Percentiles rank a stretch among this genome's conserved stretches.
These are phyloP conservation scores for Lepidocolaptes lacrymiger DNA, from an alignment of 2,797 vertebrate species.

Conservation along the genomic window DNA sequence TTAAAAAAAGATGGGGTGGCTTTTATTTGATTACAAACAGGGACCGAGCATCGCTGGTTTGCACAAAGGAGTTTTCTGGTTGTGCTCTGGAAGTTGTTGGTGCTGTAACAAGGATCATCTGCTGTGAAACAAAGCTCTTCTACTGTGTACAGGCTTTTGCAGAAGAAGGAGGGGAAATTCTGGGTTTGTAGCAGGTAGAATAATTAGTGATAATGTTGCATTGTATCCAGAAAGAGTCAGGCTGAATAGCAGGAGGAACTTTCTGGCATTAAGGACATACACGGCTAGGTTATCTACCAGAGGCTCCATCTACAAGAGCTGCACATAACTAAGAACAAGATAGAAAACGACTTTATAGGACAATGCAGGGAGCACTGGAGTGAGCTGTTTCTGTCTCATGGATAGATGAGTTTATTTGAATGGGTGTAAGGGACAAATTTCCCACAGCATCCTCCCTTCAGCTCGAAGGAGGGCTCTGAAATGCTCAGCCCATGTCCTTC, in stretches of 20 bases:
- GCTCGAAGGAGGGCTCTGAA: not conserved
- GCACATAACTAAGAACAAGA: not conserved
- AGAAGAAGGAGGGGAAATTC: not conserved
- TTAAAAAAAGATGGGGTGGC: not conserved
- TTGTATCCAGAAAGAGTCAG: not conserved
- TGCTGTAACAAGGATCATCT: not conserved
- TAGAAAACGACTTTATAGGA: not conserved
- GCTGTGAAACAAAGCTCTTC: not conserved
- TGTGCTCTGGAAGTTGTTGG: not conserved
- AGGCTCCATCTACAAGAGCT: not conserved
- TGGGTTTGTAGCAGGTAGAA: not conserved
- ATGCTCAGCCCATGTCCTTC: accelerated
- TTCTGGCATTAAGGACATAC: not conserved
- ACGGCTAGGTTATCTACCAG: not conserved
- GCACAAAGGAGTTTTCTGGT: not conserved
- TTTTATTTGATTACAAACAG: not conserved
- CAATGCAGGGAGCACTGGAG: not conserved
- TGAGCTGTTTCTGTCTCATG: not conserved
- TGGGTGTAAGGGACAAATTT: not conserved
- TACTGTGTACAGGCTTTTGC: not conserved
- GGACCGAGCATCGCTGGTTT: not conserved
- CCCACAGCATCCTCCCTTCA: not conserved
- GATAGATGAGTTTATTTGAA: not conserved
- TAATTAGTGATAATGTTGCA: not conserved
- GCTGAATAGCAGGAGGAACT: not conserved